These are phyloP conservation scores for Labeo calbasu DNA, from an alignment of 2,797 vertebrate species.

Conservation along the genomic window DNA sequence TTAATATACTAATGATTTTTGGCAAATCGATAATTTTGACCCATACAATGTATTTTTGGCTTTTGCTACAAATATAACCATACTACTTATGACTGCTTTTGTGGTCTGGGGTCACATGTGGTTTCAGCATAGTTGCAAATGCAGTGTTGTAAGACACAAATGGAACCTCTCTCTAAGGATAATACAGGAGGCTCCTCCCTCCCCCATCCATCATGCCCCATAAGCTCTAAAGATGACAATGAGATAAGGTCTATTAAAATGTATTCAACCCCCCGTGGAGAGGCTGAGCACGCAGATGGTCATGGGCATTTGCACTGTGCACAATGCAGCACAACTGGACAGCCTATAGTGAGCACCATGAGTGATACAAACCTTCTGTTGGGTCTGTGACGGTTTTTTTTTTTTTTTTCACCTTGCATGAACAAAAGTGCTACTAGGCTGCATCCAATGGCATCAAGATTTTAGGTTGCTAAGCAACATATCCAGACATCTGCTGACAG, in stretches of 20 bases:
- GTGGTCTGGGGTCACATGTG: not conserved
- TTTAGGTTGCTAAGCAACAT: constrained; percentile 83
- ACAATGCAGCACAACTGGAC: constrained; percentile 60
- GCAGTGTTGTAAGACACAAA: not conserved
- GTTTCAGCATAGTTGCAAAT: not conserved
- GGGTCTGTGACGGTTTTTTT: constrained; percentile 58
- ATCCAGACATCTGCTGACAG: constrained; percentile 55
- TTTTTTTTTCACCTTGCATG: constrained; percentile 52
- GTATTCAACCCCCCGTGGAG: constrained; percentile 68
- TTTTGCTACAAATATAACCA: too few species aligned
- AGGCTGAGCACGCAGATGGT: constrained; percentile 74
- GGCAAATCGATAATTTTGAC: too few species aligned
- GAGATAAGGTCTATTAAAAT: constrained; percentile 67
- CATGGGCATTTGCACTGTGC: constrained; percentile 57
- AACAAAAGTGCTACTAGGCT: constrained; percentile 17
- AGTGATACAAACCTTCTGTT: constrained; percentile 15
- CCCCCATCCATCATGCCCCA: constrained; percentile 53
- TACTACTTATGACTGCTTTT: too few species aligned
- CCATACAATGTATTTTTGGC: too few species aligned
- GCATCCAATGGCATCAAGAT: constrained; percentile 50
- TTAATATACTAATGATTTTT: too few species aligned
- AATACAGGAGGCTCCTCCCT: constrained; percentile 34
- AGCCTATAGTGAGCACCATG: constrained; percentile 31
- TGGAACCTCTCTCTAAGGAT: constrained; percentile 4
- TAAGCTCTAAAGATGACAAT: constrained; percentile 63